Conservation (phyloP, 2,113 vertebrate species). For the Channa argus region DNA sequence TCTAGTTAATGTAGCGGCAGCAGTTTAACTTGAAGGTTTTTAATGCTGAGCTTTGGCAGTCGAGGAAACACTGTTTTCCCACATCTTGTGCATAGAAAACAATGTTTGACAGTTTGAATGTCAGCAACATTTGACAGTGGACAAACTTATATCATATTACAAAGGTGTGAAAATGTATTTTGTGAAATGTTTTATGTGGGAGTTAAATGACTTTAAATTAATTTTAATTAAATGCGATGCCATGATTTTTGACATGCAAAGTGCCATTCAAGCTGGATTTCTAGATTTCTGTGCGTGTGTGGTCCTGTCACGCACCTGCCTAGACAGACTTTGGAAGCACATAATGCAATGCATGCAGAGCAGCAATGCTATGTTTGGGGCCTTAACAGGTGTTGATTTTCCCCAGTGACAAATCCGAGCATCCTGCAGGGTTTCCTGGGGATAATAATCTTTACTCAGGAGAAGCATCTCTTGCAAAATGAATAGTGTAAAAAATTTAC, state of each 20-base stretch:
- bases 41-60: conserved; percentile 16
- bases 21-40: conserved; percentile 5
- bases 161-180: not conserved
- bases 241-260: not conserved
- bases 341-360: conserved; percentile 4
- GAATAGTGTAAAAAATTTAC: conserved; percentile 6
- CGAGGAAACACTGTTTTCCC: not conserved
- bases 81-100: not conserved
- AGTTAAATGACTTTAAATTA: not conserved
- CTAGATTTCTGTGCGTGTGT: conserved; percentile 9
- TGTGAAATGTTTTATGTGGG: not conserved
- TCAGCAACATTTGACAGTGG: not conserved
- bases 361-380: conserved; percentile 14
- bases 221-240: conserved; percentile 2
- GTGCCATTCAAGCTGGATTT: not conserved
- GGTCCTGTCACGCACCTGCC: conserved; percentile 11
- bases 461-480: conserved; percentile 21
- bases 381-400: conserved; percentile 42
- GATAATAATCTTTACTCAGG: conserved; percentile 35
- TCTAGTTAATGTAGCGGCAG: not conserved
- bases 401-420: not conserved
- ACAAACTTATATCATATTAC: not conserved
- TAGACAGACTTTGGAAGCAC: conserved; percentile 17
- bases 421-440: conserved; percentile 9
- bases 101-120: conserved; percentile 7